Conservation (phyloP, 1,140 invertebrate genomes). For the Diabrotica virgifera region DNA sequence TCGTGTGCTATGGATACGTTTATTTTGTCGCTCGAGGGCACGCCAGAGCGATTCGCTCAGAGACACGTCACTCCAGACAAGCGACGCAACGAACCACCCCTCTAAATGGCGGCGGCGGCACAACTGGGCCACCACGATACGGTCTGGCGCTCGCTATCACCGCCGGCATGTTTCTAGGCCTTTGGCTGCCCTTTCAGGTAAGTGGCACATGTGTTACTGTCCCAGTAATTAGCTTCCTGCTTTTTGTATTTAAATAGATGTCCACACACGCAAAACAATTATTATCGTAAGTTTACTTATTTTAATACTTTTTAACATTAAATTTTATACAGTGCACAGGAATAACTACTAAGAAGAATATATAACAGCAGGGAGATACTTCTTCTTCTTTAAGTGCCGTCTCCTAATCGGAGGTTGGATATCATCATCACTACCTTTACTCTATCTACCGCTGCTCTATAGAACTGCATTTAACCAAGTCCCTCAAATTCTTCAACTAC, state of each 20-base stretch:
- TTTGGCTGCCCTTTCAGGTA: conserved; percentile 66
- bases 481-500: too few species aligned
- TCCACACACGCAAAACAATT: too few species aligned
- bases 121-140: conserved; percentile 55
- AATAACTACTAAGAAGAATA: too few species aligned
- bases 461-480: too few species aligned
- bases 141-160: conserved; percentile 63
- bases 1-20: conserved; percentile 66
- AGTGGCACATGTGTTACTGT: not conserved
- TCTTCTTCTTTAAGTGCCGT: too few species aligned
- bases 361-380: too few species aligned
- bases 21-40: conserved; percentile 64
- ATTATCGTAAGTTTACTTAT: not conserved
- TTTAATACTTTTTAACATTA: not conserved
- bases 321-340: not conserved
- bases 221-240: too few species aligned
- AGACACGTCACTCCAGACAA: conserved; percentile 60
- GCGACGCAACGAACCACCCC: conserved; percentile 29
- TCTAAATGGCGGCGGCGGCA: conserved; percentile 22
- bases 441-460: too few species aligned
- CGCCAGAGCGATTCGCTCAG: conserved; percentile 60
- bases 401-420: too few species aligned
- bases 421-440: too few species aligned
- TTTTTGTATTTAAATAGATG: too few species aligned
- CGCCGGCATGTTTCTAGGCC: conserved; percentile 58